Conservation (phyloP, 2,888 invertebrate genomes). For the Acleris holmiana region DNA sequence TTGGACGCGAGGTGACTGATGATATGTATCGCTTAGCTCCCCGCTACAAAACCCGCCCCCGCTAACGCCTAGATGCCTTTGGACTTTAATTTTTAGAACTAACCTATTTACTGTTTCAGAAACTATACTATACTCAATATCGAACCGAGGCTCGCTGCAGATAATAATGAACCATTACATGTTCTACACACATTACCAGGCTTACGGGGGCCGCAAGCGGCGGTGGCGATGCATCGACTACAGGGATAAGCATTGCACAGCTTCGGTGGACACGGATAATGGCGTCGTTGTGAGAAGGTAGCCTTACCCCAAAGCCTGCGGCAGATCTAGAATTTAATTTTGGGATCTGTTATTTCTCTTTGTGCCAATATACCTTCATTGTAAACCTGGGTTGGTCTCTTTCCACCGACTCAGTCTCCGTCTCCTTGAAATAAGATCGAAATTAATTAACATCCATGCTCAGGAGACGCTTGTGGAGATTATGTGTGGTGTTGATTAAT, state of each 20-base stretch:
- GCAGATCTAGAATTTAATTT: not conserved
- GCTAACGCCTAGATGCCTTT: too few relatives aligned
- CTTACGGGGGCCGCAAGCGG: constrained; percentile 50
- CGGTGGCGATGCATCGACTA: constrained; percentile 73
- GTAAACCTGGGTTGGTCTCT: too few relatives aligned
- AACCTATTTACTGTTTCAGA: constrained; percentile 29
- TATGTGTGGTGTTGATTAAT: too few relatives aligned
- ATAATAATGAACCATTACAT: constrained; percentile 64
- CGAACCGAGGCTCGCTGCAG: constrained; percentile 62
- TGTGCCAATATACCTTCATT: not conserved
- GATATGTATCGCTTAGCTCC: too few relatives aligned
- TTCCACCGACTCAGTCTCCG: too few relatives aligned
- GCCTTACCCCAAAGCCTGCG: not conserved
- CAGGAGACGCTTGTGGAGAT: too few relatives aligned
- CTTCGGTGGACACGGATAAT: constrained; percentile 57
- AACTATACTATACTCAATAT: constrained; percentile 55
- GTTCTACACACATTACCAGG: constrained; percentile 60
- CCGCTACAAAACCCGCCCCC: too few relatives aligned
- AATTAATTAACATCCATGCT: too few relatives aligned
- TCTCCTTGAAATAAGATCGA: too few relatives aligned
- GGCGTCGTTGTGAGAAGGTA: constrained; percentile 59
- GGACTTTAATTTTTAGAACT: not conserved
- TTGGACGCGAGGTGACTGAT: too few relatives aligned
- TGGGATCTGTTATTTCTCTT: too few relatives aligned
- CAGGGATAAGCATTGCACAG: constrained; percentile 56